Conservation (phyloP, 2,888 invertebrate genomes). For the Exocentrus adspersus region DNA sequence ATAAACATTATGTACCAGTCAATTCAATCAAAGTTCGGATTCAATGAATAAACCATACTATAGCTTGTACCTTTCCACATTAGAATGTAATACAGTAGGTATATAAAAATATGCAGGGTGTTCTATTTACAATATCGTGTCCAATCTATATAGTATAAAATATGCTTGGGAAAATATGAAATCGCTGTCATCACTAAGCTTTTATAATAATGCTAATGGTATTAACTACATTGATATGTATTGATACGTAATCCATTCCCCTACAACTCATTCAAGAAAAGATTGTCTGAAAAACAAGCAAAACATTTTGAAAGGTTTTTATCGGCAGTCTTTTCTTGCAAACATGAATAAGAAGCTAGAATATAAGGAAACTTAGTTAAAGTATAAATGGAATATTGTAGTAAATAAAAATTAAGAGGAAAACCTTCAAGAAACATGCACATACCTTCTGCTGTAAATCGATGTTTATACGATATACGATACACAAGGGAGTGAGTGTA, state of each 20-base stretch:
- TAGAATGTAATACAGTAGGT: background rate
- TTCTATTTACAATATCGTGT: background rate
- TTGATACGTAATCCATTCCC: too few relatives aligned
- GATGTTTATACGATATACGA: slow-evolving; percentile 19
- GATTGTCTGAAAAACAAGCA: too few relatives aligned
- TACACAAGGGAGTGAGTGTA: slow-evolving; percentile 20
- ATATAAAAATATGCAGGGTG: background rate
- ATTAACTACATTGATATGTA: too few relatives aligned
- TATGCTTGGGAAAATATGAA: background rate
- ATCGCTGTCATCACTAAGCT: background rate
- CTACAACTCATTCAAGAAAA: background rate
- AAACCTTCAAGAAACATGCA: slow-evolving; percentile 8
- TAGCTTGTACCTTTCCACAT: background rate
- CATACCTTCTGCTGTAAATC: slow-evolving; percentile 28
- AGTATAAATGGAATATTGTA: background rate
- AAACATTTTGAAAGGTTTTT: too few relatives aligned
- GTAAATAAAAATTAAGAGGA: slow-evolving; percentile 4
- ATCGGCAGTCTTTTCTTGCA: background rate
- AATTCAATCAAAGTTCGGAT: too few relatives aligned
- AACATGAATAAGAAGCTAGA: background rate
- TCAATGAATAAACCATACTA: too few relatives aligned
- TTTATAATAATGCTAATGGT: background rate
- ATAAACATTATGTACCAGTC: too few relatives aligned
- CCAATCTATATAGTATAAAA: background rate
- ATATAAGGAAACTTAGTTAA: background rate